Base-by-base conservation (phyloP, 2,113 vertebrate species). In the Microtus ochrogaster region DNA sequence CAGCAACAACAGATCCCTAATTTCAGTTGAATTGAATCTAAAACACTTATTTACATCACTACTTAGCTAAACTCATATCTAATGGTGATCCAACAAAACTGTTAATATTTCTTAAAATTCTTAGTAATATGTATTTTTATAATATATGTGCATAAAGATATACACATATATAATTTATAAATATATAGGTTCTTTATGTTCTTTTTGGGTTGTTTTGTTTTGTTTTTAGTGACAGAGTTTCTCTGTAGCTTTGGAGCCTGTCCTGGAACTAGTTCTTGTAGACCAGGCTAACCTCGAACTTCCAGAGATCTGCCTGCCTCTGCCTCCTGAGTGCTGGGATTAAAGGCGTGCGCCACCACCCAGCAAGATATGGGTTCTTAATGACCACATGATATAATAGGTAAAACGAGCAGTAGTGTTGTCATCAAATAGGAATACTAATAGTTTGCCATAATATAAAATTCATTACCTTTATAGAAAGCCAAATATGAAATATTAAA, bases 1-100 rank as follows among this genome's bases (percentile, higher is more conserved):
- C 92, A 85, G 81, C 49, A 41, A 97, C 58, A 96, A 97, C 84
- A 96, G 97, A 36, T 89, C 3, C 7, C 73, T 90, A 66, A 73
- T 58, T 84, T 94, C 77, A 91, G 86, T 52, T 93, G 83, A 77
- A 77, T 90, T 2, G 95, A 92, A 92, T 21, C 7, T 68, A 58
- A 97, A 95, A 1, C 0, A 92, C 79, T 85, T 91, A 66, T n/a
- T 89, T 86, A 85, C 82, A 24, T 22, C 92, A 24, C 82, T 84
- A 77, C 76, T 91, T 78, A 95, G 33, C 12, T 96, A 83, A 97
- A 91, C 30, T 58, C 24, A 89, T 16, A 73, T 19, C 33, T 5
- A 89, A 0, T 11, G 74, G 86, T 0, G 63, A 47, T 4, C n/a
- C 76, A 97, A 96, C 72, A 87, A 73, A 52, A 96, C 73, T 63